Evolutionary conservation across 2,113 vertebrate genomes (phyloP).

Genomic region (Murina feae): DNA sequence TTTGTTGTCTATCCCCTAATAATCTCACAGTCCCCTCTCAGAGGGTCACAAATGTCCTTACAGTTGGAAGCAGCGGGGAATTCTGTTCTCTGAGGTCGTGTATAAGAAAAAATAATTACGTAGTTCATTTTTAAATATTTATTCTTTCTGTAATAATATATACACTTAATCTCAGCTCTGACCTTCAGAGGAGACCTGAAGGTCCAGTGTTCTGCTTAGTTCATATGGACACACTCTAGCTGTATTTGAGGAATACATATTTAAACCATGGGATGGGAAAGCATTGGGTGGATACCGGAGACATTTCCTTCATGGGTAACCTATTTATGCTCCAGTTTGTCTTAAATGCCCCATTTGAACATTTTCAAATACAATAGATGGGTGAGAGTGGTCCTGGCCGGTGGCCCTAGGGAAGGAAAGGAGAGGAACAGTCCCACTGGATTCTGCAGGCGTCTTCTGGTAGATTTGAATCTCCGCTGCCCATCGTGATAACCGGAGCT

Average conservation of each 20-base stretch:
- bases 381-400: not conserved
- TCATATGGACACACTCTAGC: not conserved
- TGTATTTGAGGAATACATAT: conserved; percentile 56
- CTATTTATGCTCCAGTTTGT: not conserved
- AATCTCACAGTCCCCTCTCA: not conserved
- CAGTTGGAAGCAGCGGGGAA: not conserved
- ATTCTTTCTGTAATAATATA: conserved; percentile 48
- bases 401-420: not conserved
- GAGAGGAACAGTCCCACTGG: not conserved
- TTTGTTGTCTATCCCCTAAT: not conserved
- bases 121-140: conserved; percentile 63
- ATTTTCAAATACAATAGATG: not conserved
- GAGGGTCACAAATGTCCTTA: not conserved
- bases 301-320: conserved; percentile 38
- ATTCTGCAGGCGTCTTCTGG: not conserved
- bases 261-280: conserved; percentile 43
- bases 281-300: not conserved
- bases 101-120: conserved; percentile 34
- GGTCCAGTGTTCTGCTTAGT: not conserved
- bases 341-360: not conserved
- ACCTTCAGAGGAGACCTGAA: not conserved
- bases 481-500: not conserved
- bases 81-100: not conserved
- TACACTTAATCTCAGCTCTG: conserved; percentile 28
- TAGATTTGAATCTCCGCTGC: not conserved